phyloP scores from a whole-genome alignment of 2,888 invertebrate species.

The Pristionchus exspectatus region DNA sequence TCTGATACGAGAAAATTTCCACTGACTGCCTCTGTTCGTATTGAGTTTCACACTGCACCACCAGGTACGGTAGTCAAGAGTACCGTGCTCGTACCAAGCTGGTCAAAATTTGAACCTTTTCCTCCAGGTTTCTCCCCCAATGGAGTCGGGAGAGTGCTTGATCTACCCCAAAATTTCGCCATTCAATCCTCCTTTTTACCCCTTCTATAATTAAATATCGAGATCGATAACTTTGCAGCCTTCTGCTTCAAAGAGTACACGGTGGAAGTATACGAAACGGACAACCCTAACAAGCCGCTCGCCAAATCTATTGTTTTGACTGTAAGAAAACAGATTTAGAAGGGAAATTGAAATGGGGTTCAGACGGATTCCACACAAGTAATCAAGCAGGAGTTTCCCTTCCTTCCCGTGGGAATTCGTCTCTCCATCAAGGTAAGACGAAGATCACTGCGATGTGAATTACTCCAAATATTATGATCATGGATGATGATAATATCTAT shows the following conservation, averaged over 20 bases:
- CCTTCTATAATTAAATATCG: no score
- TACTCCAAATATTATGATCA: no score
- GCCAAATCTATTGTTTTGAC: neutral
- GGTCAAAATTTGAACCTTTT: no score
- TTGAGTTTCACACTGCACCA: neutral
- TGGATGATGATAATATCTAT: no score
- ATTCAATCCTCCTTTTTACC: no score
- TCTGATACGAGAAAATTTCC: neutral
- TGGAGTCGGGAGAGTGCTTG: no score
- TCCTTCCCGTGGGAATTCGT: neutral
- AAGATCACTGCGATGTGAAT: no score
- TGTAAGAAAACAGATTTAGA: neutral
- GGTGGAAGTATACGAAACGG: neutral
- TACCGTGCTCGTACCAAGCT: neutral
- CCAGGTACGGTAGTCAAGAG: neutral
- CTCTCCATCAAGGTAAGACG: neutral
- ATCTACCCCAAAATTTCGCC: no score
- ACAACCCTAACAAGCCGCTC: neutral
- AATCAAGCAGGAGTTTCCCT: neutral
- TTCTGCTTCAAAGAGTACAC: conserved; percentile 25
- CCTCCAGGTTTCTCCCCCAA: no score
- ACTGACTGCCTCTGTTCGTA: neutral
- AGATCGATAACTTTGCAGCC: neutral
- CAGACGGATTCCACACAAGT: neutral
- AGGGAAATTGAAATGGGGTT: neutral